A percentile compares a stretch with the other conserved stretches of the same genome.
Evolutionary conservation across 1,140 invertebrate species (phyloP).

Genomic region (Nixonia krombeini): DNA sequence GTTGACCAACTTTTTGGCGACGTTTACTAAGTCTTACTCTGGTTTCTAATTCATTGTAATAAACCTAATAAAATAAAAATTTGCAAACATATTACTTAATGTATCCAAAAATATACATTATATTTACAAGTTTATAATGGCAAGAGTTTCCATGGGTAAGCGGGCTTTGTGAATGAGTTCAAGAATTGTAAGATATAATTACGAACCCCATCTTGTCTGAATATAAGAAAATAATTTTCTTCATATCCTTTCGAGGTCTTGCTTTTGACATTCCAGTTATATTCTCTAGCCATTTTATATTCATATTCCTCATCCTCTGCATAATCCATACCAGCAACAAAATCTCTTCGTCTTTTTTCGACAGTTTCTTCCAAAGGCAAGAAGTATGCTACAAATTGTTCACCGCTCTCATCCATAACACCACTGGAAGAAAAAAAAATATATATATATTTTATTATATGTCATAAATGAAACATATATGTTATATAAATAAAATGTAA

Average conservation of each 20-base stretch:
- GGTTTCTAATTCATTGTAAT: conserved; percentile 98
- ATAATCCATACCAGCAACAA: conserved; percentile 84
- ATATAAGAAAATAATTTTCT: conserved; percentile 98
- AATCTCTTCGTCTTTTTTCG: conserved; percentile 87
- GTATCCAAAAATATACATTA: no score
- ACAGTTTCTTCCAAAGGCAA: conserved; percentile 94
- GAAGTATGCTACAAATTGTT: conserved; percentile 99
- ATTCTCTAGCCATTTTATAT: conserved; percentile 95
- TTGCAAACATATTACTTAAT: not conserved
- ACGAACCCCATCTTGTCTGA: conserved; percentile 84
- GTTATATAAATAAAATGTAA: no score
- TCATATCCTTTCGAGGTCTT: conserved; percentile 98
- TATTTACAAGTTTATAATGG: no score
- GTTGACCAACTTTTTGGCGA: conserved; percentile 81
- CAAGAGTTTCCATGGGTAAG: no score
- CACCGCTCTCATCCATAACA: conserved; percentile 98
- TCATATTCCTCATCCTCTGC: conserved; percentile 94
- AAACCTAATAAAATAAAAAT: conserved; percentile 72
- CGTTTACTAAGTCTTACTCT: conserved; percentile 93
- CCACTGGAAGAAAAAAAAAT: conserved; percentile 80
- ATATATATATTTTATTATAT: no score
- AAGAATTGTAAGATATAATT: no score
- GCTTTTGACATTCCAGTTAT: conserved; percentile 99
- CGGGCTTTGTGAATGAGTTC: no score
- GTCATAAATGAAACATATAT: no score